Conservation (phyloP, 2,888 invertebrate genomes). For the Phyllotreta striolata region DNA sequence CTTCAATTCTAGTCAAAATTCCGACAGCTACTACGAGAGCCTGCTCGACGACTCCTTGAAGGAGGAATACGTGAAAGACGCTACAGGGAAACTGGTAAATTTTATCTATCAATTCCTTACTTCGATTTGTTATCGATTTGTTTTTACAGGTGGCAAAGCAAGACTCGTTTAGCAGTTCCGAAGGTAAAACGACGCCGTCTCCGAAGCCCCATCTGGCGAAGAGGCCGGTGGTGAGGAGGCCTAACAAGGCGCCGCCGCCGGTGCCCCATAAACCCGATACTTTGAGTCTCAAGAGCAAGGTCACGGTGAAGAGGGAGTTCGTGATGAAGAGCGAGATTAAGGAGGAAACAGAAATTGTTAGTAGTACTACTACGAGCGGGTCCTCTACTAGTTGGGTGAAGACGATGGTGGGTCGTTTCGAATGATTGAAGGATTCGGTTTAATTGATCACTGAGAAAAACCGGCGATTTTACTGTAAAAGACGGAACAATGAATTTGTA, state of each 20-base stretch:
- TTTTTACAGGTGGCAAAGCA: conserved; percentile 45
- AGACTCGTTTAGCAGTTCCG: conserved; percentile 51
- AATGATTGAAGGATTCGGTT: conserved; percentile 60
- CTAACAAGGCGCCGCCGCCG: conserved; percentile 69
- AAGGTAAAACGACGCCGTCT: conserved; percentile 26
- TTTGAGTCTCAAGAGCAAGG: conserved; percentile 36
- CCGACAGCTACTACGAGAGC: conserved; percentile 58
- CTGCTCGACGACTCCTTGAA: conserved; percentile 56
- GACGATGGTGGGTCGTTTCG: conserved; percentile 77
- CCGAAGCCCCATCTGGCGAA: conserved; percentile 24
- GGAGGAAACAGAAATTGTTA: conserved; percentile 8
- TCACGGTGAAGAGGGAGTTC: conserved; percentile 23
- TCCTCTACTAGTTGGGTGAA: conserved; percentile 78
- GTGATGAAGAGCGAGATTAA: conserved; percentile 25
- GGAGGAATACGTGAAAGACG: conserved; percentile 54
- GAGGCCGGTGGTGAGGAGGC: conserved; percentile 49
- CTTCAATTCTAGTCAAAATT: conserved; percentile 55
- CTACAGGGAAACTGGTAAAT: conserved; percentile 48
- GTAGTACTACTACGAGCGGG: conserved; percentile 34
- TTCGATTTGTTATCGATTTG: neutral
- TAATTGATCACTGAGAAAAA: conserved; percentile 33
- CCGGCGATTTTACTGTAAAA: conserved; percentile 1
- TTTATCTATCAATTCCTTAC: neutral
- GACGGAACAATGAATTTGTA: neutral
- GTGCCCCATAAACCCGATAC: conserved; percentile 69